These are phyloP conservation scores for Mola mola DNA, from an alignment of 2,113 vertebrate species.

Conservation along the genomic window DNA sequence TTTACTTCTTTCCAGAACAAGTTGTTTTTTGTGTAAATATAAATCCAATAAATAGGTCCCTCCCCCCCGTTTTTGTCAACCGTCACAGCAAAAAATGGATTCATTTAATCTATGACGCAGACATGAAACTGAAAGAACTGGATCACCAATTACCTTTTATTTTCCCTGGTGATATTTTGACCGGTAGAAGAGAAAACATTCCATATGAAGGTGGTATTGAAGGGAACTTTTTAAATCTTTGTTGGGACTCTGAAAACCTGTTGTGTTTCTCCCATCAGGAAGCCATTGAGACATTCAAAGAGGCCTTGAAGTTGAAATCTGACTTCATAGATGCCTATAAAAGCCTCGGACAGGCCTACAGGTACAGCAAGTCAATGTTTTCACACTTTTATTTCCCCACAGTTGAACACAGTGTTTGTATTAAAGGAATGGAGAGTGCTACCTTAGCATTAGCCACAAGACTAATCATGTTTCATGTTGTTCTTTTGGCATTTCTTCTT, in stretches of 20 bases:
- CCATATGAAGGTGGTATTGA: too few species aligned
- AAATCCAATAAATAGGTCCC: too few species aligned
- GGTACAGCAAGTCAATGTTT: constrained; percentile 82
- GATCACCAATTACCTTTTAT: too few species aligned
- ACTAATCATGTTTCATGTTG: background rate
- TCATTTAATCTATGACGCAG: too few species aligned
- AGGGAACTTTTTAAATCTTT: background rate
- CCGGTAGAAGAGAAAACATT: too few species aligned
- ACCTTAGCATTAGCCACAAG: background rate
- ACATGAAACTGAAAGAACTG: too few species aligned
- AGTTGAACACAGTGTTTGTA: background rate
- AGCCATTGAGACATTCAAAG: constrained; percentile 97
- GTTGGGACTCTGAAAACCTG: background rate
- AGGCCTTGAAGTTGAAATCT: constrained; percentile 92
- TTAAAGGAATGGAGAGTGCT: constrained; percentile 2
- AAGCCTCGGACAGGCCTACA: constrained; percentile 97
- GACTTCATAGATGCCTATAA: constrained; percentile 98
- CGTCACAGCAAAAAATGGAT: too few species aligned
- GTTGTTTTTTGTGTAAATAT: too few species aligned
- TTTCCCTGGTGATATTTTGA: too few species aligned
- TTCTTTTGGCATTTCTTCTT: background rate
- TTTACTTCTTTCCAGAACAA: too few species aligned
- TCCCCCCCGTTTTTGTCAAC: too few species aligned
- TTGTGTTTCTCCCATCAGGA: constrained; percentile 81
- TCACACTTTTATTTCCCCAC: too few species aligned